A percentile compares a stretch with the other conserved stretches of the same genome.
These are phyloP conservation scores for Pterophyllum scalare DNA, from an alignment of 2,113 vertebrate genomes.

Conservation along the genomic window DNA sequence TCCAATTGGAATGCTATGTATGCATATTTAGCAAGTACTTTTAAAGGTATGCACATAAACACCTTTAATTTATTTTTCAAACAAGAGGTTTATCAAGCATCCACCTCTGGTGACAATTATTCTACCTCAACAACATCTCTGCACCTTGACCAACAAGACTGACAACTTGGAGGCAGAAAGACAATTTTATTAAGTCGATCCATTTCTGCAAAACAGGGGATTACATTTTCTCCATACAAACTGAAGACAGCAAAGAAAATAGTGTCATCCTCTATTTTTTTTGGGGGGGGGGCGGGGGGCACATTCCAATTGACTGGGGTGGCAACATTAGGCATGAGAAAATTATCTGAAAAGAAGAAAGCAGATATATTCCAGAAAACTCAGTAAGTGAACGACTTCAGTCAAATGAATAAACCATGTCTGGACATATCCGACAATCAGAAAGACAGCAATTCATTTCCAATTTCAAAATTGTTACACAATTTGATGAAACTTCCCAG, in stretches of 20 bases:
- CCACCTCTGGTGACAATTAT: slow-evolving; percentile 17
- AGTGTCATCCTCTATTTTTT: background rate
- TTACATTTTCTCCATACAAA: slow-evolving; percentile 19
- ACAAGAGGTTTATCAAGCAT: background rate
- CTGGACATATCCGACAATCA: background rate
- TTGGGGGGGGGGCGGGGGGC: too few relatives aligned
- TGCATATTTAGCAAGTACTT: too few relatives aligned
- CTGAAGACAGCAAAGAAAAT: slow-evolving; percentile 20
- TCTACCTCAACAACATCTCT: background rate
- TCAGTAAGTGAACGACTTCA: background rate
- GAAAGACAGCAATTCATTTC: background rate
- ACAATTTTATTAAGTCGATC: slow-evolving; percentile 47
- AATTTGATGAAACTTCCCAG: slow-evolving; percentile 18
- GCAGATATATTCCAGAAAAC: background rate
- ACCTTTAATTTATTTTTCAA: background rate
- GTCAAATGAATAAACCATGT: background rate
- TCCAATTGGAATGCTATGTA: background rate
- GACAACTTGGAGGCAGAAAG: slow-evolving; percentile 53
- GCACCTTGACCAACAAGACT: background rate
- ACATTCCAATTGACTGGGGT: slow-evolving; percentile 15
- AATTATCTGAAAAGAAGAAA: background rate
- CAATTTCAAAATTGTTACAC: background rate
- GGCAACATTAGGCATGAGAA: background rate
- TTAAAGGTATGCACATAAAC: background rate
- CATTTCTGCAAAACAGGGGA: slow-evolving; percentile 27